Evolutionary conservation across 2,888 invertebrate species (phyloP).

Genomic region (Anthophora plumipes): DNA sequence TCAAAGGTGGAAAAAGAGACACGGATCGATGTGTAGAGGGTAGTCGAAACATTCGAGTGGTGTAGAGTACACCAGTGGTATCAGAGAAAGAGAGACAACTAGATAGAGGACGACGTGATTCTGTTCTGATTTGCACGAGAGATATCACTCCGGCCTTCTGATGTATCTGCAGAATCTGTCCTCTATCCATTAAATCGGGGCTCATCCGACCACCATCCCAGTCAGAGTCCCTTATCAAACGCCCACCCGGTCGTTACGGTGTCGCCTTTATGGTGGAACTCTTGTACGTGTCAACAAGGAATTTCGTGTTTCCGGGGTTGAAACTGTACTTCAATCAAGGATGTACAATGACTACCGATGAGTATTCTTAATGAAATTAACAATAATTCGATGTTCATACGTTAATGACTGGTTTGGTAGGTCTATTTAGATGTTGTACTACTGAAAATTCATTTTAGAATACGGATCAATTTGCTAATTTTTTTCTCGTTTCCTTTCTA

Average conservation of each 20-base stretch:
- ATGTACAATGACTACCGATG: not conserved
- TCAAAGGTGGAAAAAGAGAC: slow-evolving; percentile 58
- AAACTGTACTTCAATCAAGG: not conserved
- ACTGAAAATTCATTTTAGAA: no score
- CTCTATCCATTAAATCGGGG: slow-evolving; percentile 80
- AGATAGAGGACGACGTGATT: slow-evolving; percentile 77
- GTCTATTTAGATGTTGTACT: no score
- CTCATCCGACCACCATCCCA: slow-evolving; percentile 72
- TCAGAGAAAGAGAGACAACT: slow-evolving; percentile 57
- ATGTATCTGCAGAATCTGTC: slow-evolving; percentile 81
- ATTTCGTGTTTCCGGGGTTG: slow-evolving; percentile 48
- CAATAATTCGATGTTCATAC: no score
- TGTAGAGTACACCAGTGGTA: slow-evolving; percentile 50
- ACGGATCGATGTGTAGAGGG: slow-evolving; percentile 56
- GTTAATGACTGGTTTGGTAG: no score
- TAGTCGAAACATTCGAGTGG: slow-evolving; percentile 40
- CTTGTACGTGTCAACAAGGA: slow-evolving; percentile 62
- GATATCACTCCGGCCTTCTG: slow-evolving; percentile 79
- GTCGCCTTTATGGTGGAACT: slow-evolving; percentile 40
- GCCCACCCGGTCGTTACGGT: slow-evolving; percentile 58
- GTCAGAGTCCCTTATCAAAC: slow-evolving; percentile 74
- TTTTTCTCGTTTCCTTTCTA: no score
- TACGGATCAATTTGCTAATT: no score
- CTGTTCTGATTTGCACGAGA: slow-evolving; percentile 76
- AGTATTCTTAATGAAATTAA: no score